phyloP scores from a whole-genome alignment of 2,113 vertebrate genomes.

The Pimephales promelas region DNA sequence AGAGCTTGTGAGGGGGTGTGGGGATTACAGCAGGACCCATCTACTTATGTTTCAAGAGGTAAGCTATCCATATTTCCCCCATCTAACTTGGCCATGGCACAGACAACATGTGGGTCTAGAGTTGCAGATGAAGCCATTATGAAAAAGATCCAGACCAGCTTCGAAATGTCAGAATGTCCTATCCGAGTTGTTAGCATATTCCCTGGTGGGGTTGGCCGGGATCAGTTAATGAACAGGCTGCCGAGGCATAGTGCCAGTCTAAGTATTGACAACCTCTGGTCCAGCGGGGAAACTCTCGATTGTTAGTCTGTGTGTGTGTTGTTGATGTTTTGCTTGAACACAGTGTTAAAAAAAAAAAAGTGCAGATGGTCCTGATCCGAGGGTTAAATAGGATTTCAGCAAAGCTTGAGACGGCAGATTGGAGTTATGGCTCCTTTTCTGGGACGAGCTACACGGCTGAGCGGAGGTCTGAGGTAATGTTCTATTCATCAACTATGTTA shows the following conservation, averaged over 20 bases:
- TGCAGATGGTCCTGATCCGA: neutral
- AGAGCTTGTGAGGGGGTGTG: neutral
- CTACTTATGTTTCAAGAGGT: conserved; percentile 25
- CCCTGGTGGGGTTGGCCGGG: conserved; percentile 20
- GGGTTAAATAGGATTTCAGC: neutral
- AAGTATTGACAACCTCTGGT: conserved; percentile 64
- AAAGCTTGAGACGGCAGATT: conserved; percentile 30
- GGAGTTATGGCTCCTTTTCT: neutral
- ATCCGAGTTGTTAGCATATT: conserved; percentile 30
- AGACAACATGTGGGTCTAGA: neutral
- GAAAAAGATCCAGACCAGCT: conserved; percentile 34
- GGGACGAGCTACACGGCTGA: conserved; percentile 9
- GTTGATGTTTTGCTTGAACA: conserved; percentile 13
- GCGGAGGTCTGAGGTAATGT: conserved; percentile 9
- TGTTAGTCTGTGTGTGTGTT: conserved; percentile 57
- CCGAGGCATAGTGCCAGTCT: conserved; percentile 42
- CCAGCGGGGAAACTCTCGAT: conserved; percentile 51
- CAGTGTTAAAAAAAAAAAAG: conserved; percentile 6
- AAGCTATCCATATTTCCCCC: conserved; percentile 6
- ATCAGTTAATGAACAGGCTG: conserved; percentile 73
- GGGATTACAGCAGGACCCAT: neutral
- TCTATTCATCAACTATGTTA: conserved; percentile 47
- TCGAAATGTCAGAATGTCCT: conserved; percentile 23
- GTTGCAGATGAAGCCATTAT: conserved; percentile 31
- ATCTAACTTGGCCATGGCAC: conserved; percentile 12